Base-by-base conservation (phyloP, 2,888 invertebrate species). In the Phaonia tiefii region DNA sequence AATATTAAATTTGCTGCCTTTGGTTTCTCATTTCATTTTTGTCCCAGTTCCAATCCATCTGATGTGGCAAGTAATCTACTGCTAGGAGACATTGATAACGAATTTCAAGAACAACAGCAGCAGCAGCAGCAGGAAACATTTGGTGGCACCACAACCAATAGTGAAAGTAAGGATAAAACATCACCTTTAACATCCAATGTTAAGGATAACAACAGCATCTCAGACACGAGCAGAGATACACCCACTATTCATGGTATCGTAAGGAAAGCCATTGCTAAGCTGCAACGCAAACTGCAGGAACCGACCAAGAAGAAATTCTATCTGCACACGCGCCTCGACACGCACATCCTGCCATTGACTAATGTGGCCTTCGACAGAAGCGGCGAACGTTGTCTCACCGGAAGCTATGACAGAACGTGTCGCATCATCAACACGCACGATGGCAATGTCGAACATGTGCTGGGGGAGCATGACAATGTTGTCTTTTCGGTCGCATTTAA, bases 371-470 rank as follows among this genome's bases (percentile, higher is more conserved):
- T 95, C 86, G 94, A 95, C 89, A 94, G 94, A 88, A 91, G 91
- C 86, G 95, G 95, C 11, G 92, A 92, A 86, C 95, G 95, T 87
- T 96, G 95, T 89, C 91, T 96, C 81, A 94, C 96, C 1, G 96
- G 96, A 83, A 96, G 96, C 89, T 96, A 96, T 89, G 96, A 96
- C 89, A 92, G 96, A 84, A 96, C 96, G 17, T 96, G 96, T 90
- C 95, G 95, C 89, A 92, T 96, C 73, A 96, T 96, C 94, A 93
- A 95, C 89, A 94, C 95, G 80, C 93, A 94, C 80, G 92, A 92
- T 11, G 95, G 95, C 51, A 92, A 91, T 79, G 95, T 95, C 88
- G 89, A 94, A 85, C 92, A 93, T 87, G 93, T 94, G 5, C 92
- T 96, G 44, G 91, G 92, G 39, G 96, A 96, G 17, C 96, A 96